Percentiles rank a stretch among this genome's conserved stretches.
phyloP scores from a whole-genome alignment of 2,113 vertebrate genomes.

The Petrocephalus zakoni region DNA sequence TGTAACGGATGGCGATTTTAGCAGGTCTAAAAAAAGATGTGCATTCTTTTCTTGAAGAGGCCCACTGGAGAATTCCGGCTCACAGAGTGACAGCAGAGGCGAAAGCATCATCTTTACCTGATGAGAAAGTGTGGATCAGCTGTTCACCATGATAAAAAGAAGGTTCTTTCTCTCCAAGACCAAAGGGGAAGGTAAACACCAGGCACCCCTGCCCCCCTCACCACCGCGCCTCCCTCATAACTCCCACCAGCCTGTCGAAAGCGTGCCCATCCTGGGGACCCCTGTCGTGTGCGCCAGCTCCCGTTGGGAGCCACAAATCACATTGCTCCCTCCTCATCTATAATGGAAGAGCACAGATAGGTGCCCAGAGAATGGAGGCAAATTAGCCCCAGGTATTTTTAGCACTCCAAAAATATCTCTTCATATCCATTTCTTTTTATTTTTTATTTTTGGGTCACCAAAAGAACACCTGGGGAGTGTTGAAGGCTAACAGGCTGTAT shows the following conservation, averaged over 20 bases:
- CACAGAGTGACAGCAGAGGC: neutral
- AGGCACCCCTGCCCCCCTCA: neutral
- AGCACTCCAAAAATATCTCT: conserved; percentile 61
- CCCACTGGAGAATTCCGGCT: neutral
- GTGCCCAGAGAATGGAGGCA: conserved; percentile 59
- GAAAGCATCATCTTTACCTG: neutral
- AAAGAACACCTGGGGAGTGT: neutral
- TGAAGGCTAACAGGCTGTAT: neutral
- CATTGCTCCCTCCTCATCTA: conserved; percentile 63
- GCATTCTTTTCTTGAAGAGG: neutral
- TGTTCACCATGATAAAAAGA: neutral
- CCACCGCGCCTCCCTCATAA: neutral
- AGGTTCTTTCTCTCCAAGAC: neutral
- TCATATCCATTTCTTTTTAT: conserved; percentile 27
- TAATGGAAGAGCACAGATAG: conserved; percentile 61
- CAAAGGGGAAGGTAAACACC: neutral
- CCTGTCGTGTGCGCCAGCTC: conserved; percentile 41
- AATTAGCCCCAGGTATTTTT: conserved; percentile 65
- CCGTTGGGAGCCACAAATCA: conserved; percentile 51
- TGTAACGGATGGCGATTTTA: neutral
- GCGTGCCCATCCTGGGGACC: conserved; percentile 38
- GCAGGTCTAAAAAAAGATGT: neutral
- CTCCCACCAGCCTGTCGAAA: neutral
- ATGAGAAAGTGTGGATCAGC: neutral
- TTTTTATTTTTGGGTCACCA: conserved; percentile 46